Conservation (phyloP, 2,113 vertebrate species). For the Haplochromis burtoni region DNA sequence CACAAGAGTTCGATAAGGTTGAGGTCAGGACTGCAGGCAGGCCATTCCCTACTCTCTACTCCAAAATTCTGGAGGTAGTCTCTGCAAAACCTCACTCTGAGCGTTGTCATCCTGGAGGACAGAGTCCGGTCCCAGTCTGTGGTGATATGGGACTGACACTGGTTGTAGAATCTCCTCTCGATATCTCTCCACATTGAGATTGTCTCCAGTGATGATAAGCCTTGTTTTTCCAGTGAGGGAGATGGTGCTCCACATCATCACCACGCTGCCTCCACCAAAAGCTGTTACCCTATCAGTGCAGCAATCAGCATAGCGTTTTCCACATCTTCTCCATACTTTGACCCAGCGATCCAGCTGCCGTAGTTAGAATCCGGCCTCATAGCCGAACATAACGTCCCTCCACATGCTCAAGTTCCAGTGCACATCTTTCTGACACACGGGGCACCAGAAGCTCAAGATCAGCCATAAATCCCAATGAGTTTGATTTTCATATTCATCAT, state of each 20-base stretch:
- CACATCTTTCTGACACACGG: not conserved
- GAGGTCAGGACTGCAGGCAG: not conserved
- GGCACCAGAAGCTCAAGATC: not conserved
- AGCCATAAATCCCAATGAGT: not conserved
- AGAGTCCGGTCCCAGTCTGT: not conserved
- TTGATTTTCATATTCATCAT: not conserved
- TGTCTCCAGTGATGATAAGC: not conserved
- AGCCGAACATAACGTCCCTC: not conserved
- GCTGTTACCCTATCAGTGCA: not conserved
- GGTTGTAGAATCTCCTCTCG: not conserved
- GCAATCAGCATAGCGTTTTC: not conserved
- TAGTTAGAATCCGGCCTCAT: not conserved
- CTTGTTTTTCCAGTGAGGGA: not conserved
- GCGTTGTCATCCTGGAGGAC: not conserved
- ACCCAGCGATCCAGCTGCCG: not conserved
- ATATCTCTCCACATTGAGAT: not conserved
- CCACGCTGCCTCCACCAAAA: not conserved
- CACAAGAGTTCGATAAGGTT: not conserved
- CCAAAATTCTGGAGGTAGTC: not conserved
- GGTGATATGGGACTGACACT: not conserved
- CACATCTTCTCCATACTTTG: not conserved
- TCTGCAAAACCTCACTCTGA: not conserved
- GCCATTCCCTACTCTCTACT: not conserved
- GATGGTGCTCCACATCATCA: not conserved
- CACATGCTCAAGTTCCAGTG: not conserved